Base-by-base conservation (phyloP, 2,797 vertebrate species). In the Falco novaeseelandiae region DNA sequence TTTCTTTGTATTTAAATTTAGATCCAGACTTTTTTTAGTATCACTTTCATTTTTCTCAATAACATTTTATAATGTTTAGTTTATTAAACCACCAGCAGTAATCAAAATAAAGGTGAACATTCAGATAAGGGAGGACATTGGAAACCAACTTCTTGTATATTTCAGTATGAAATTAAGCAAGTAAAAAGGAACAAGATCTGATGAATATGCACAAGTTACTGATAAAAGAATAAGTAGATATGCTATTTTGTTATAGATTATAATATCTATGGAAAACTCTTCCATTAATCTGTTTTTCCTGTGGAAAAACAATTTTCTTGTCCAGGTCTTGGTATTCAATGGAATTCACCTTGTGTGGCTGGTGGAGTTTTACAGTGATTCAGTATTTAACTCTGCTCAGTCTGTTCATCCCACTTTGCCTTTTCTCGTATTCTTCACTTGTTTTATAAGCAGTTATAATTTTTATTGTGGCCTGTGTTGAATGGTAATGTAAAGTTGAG, bases 111-210 rank as follows among this genome's bases (percentile, higher is more conserved):
- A 61, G 48, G 69, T 58, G 58, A 83, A 52, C 8, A 4, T 55
- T 77, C n/a, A 10, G 61, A 23, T 83, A 54, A 81, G 89, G 69
- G 12, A 6, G n/a, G 58, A 22, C 7, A 0, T 21, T 73, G 83
- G 78, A 29, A 63, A 69, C 42, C 69, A 65, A 36, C 83, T 83
- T 90, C 40, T 34, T 58, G 21, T 23, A 0, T 46, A 17, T 92
- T 79, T 82, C 83, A 59, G 42, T 73, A 55, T 34, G 81, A 93
- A 91, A 93, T 80, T 40, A 85, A 80, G 85, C 82, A 91, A 85
- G 81, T 82, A 23, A 84, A 90, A 93, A 73, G 59, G 86, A 40
- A 11, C 2, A 2, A 80, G 82, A 17, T 51, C 73, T 93, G 87
- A 77, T 87, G 71, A 63, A 87, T 82, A 80, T 40, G 54, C 67